Base-by-base conservation (phyloP, 2,113 vertebrate species). In the Diadophis punctatus region DNA sequence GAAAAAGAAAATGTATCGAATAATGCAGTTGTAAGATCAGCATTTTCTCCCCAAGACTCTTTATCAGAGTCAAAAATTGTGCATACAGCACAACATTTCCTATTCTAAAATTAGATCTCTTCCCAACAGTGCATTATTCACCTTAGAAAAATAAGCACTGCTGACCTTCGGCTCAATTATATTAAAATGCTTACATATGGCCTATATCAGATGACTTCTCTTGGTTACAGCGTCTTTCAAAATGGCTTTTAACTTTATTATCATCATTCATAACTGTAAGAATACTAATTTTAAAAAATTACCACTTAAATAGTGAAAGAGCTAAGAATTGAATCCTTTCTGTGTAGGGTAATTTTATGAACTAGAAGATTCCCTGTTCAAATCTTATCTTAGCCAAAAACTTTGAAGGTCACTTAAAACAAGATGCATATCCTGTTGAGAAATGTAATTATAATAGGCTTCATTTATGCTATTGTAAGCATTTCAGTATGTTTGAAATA, bases 41-140 rank as follows among this genome's bases (percentile, higher is more conserved):
- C 93, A 0, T 87, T 88, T 95, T 87, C 74, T 86, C 49, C 12
- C 58, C 12, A 84, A 96, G 92, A 48, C 91, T 91, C 90, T 89
- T 93, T 94, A 96, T 93, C 92, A 95, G 90, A 95, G 85, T 86
- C 87, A 94, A 93, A 94, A 93, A 93, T 92, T 91, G 89, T 93
- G 94, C 48, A 27, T 90, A 93, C 10, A 92, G 93, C 93, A 97
- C 94, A 93, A 92, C 86, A 90, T 46, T 94, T 92, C 86, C 56
- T 94, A 49, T 92, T 80, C 60, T 51, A 93, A 93, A 93, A 94
- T 1, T 91, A 95, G 56, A 88, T 43, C 43, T 55, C 53, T n/a
- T 48, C 60, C 86, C 92, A 86, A 68, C 91, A 92, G 34, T 90
- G 88, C 87, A 91, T 0, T 27, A 27, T 87, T 90, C 74, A 88